phyloP scores from a whole-genome alignment of 2,113 vertebrate species.

The Noturus placidus region DNA sequence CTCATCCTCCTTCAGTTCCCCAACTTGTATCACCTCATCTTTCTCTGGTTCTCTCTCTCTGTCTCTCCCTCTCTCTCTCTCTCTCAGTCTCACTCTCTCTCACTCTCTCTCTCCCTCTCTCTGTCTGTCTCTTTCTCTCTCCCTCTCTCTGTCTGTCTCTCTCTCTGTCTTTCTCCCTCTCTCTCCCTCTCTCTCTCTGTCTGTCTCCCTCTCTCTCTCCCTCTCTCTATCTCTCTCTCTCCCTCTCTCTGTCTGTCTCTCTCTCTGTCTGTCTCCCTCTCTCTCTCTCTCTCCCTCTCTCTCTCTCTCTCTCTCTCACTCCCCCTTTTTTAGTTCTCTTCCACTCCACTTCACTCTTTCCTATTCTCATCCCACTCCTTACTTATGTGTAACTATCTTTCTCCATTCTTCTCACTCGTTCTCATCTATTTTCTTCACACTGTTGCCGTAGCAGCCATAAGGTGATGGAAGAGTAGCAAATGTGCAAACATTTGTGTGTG shows the following conservation, averaged over 20 bases:
- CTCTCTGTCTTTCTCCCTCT: too few relatives aligned
- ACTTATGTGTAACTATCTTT: background rate
- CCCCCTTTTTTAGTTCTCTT: too few relatives aligned
- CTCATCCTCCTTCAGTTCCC: background rate
- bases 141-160: background rate
- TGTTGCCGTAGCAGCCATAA: slow-evolving; percentile 2
- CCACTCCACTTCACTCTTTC: background rate
- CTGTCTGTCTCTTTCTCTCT: too few relatives aligned
- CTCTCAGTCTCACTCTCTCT: background rate
- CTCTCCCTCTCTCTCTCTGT: background rate
- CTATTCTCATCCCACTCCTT: background rate
- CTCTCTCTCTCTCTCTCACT: too few relatives aligned
- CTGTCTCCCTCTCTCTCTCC: too few relatives aligned
- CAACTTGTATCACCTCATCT: background rate
- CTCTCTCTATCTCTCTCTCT: too few relatives aligned
- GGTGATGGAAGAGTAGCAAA: background rate
- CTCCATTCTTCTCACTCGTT: background rate
- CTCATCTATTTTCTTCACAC: background rate
- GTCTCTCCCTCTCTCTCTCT: background rate
- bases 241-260: background rate
- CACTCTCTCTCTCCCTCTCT: background rate
- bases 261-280: too few relatives aligned
- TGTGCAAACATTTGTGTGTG: background rate
- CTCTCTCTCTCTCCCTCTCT: background rate
- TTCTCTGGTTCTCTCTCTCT: too few relatives aligned